phyloP scores from a whole-genome alignment of 2,888 invertebrate species.

The Aphrophora alni region DNA sequence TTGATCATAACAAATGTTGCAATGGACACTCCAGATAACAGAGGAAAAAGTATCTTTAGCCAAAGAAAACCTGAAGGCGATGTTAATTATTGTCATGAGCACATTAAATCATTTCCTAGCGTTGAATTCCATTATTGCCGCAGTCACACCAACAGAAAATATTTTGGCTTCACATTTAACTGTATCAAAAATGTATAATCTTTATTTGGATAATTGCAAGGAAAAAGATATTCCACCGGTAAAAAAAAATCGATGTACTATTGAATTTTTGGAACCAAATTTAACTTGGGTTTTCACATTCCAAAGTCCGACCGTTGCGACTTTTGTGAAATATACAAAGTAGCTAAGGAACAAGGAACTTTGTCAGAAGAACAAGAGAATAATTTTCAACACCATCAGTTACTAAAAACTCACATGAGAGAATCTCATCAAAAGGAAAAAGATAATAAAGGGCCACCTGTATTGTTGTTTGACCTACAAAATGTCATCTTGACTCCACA shows the following conservation, averaged over 20 bases:
- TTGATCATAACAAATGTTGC: background rate
- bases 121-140: slow-evolving; percentile 23
- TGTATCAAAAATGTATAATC: slow-evolving; percentile 19
- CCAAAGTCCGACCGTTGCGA: slow-evolving; percentile 23
- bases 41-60: too few species aligned
- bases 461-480: slow-evolving; percentile 25
- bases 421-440: background rate
- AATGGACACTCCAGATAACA: too few species aligned
- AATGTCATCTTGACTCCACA: slow-evolving; percentile 10
- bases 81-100: background rate
- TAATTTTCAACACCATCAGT: background rate
- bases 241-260: slow-evolving; percentile 18
- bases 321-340: background rate
- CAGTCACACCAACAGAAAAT: background rate
- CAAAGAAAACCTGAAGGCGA: background rate
- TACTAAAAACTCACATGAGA: background rate
- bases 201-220: slow-evolving; percentile 10
- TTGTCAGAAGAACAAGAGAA: background rate
- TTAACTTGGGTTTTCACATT: slow-evolving; percentile 15
- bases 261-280: slow-evolving; percentile 20
- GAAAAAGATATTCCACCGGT: background rate
- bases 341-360: background rate
- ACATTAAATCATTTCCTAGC: slow-evolving; percentile 16
- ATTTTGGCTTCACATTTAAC: background rate
- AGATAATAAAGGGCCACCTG: background rate